Percentiles rank a stretch among this genome's conserved stretches.
phyloP scores from a whole-genome alignment of 2,888 invertebrate species.

The Anagyrus pseudococci region DNA sequence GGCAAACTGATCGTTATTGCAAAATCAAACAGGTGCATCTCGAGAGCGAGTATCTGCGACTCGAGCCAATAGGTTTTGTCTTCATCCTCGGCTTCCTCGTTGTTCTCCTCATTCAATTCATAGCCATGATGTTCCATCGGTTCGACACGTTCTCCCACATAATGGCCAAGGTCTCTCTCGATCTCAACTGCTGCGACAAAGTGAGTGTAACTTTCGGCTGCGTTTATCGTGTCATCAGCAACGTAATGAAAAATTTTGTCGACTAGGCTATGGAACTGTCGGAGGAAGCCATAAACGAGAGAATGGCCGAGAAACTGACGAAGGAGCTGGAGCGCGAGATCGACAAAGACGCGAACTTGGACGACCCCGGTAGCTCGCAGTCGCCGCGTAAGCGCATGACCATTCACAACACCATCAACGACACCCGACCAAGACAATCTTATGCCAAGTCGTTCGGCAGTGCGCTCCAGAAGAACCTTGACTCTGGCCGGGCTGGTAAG shows the following conservation, averaged over 20 bases:
- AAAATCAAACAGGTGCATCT: constrained; percentile 54
- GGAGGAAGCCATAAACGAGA: constrained; percentile 74
- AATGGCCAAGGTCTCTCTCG: constrained; percentile 88
- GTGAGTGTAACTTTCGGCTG: too few relatives aligned
- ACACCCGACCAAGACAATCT: constrained; percentile 3
- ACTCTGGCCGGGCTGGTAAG: background rate
- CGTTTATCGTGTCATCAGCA: too few relatives aligned
- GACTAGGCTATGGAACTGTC: constrained; percentile 77
- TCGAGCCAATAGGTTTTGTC: constrained; percentile 70
- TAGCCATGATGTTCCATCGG: constrained; percentile 72
- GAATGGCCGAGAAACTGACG: constrained; percentile 89
- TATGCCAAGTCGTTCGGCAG: constrained; percentile 19
- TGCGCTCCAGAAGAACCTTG: constrained; percentile 9
- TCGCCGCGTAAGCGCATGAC: constrained; percentile 28
- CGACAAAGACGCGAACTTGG: constrained; percentile 60
- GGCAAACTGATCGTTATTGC: background rate
- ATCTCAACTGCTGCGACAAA: constrained; percentile 61
- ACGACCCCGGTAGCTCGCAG: constrained; percentile 1
- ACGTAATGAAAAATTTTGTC: background rate
- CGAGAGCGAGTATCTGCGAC: constrained; percentile 62
- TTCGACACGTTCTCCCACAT: constrained; percentile 72
- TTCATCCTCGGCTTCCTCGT: constrained; percentile 69
- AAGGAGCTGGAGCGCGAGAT: constrained; percentile 83
- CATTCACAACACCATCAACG: constrained; percentile 9
- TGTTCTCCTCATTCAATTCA: constrained; percentile 69